Evolutionary conservation across 2,888 invertebrate species (phyloP), one percentile per base, ranked within the genome.

Genomic region (Drosophila affinis): DNA sequence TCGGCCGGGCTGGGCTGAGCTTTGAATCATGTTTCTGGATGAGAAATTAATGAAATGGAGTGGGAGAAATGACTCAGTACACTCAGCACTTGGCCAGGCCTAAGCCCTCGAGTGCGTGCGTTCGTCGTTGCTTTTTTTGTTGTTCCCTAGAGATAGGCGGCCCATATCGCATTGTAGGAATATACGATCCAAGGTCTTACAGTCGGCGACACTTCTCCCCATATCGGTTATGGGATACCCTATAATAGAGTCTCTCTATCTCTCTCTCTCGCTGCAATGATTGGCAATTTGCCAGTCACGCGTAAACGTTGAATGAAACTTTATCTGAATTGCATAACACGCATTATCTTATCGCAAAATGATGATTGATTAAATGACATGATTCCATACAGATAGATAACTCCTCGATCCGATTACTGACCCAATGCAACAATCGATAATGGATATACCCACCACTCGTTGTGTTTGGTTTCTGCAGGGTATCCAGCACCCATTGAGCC

Each of bases 161-260:
- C 72, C 77, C 69, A 72, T 77, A 81, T 75, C 77, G 67, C 62
- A 79, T 48, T 64, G 65, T 45, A 54, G 65, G 65, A 65, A 65
- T 65, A 56, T 65, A 27, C 27, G 44, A 12, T 44, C 56, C 65
- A 65, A 65, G 65, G 65, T 45, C 56, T 51, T 10, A n/a, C n/a
- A 39, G n/a, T 6, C 39, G 39, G 39, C 39, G 54, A 39, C 54
- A 12, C 17, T 49, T 24, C 39, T n/a, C 7, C 3, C 14, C 48
- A 65, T 56, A 65, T 65, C 65, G 49, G 56, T 65, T 65, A 45
- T 56, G 45, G 49, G 32, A 65, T 56, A 56, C 65, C 45, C 56
- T 65, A 24, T 48, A 65, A 56, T 18, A 45, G 44, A 65, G 32
- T 32, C 17, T 10, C 7, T 21, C 14, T 21, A 2, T 34, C 14